Evolutionary conservation across 2,797 vertebrate genomes (phyloP).

Genomic region (Rachycentron canadum): DNA sequence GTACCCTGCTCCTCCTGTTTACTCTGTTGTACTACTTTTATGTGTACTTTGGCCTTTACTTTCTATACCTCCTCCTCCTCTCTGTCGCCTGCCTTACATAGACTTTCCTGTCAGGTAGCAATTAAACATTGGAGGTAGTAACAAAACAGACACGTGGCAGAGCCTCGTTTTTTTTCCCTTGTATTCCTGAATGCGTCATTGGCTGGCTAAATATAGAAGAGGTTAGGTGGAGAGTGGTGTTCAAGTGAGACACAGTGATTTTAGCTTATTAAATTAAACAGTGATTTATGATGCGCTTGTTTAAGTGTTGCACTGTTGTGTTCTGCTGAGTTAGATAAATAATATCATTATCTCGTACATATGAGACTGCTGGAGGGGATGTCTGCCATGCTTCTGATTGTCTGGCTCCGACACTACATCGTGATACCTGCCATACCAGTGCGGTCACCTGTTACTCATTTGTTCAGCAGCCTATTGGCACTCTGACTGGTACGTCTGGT

Average conservation of each 20-base stretch:
- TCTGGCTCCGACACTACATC: neutral
- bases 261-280: neutral
- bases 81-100: neutral
- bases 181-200: constrained; percentile 5
- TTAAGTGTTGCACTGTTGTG: neutral
- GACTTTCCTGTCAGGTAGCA: constrained; percentile 6
- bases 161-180: neutral
- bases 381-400: neutral
- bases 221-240: neutral
- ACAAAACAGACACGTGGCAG: neutral
- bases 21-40: neutral
- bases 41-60: neutral
- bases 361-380: neutral
- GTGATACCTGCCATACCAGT: constrained; percentile 4
- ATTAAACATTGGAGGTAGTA: neutral
- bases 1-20: neutral
- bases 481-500: constrained; percentile 13
- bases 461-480: neutral
- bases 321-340: neutral
- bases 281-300: neutral
- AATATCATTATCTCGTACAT: neutral
- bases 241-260: neutral
- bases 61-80: neutral
- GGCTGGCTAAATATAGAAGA: constrained; percentile 9
- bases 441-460: constrained; percentile 15